These are phyloP conservation scores for Etheostoma perlongum DNA, from an alignment of 2,797 vertebrate species.

Conservation along the genomic window DNA sequence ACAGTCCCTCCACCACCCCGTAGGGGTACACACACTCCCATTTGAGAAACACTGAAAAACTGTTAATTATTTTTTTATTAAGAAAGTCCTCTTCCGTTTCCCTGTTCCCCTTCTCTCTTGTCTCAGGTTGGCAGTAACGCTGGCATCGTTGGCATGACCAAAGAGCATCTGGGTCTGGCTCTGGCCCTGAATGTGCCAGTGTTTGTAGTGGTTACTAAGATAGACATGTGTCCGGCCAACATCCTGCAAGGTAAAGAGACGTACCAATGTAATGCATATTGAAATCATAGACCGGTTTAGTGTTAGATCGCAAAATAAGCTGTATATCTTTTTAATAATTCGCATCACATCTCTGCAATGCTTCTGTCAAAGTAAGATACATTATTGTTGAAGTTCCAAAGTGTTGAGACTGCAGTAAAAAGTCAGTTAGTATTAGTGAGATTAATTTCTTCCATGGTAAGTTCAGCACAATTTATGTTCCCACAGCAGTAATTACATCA, in stretches of 20 bases:
- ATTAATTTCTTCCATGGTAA: neutral
- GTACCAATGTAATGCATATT: neutral
- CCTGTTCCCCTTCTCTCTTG: neutral
- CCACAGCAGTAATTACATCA: neutral
- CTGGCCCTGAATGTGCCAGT: slow-evolving; percentile 96
- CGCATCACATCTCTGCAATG: neutral
- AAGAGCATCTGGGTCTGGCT: slow-evolving; percentile 96
- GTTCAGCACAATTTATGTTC: slow-evolving; percentile 1
- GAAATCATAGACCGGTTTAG: neutral
- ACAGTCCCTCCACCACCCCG: too few species aligned
- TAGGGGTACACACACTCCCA: too few species aligned
- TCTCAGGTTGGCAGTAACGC: slow-evolving; percentile 96
- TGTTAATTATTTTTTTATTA: neutral
- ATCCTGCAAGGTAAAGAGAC: slow-evolving; percentile 92
- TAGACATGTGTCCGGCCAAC: slow-evolving; percentile 98
- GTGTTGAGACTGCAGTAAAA: neutral
- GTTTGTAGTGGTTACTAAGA: slow-evolving; percentile 98
- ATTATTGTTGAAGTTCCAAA: neutral
- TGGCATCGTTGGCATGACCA: slow-evolving; percentile 98
- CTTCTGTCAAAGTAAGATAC: neutral
- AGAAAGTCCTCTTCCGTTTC: neutral
- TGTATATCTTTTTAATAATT: neutral
- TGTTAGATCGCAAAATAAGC: neutral
- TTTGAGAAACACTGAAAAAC: too few species aligned
- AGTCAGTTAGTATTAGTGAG: neutral